Evolutionary conservation across 2,797 vertebrate genomes (phyloP).

Genomic region (Betta splendens): DNA sequence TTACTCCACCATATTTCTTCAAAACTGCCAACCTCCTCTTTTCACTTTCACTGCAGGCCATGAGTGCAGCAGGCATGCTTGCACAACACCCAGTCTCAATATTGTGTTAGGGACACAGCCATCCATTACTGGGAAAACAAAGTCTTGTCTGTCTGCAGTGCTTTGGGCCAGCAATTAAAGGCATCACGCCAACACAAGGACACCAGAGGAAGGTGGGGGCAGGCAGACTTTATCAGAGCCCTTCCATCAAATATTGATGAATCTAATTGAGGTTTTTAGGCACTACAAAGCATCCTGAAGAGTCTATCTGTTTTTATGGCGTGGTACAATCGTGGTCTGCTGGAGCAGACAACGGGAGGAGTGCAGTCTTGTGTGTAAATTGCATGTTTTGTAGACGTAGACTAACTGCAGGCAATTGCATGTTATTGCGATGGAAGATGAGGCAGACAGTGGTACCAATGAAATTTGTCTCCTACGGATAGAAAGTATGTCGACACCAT

Average conservation of each 20-base stretch:
- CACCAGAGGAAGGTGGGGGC: constrained; percentile 40
- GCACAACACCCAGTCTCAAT: constrained; percentile 74
- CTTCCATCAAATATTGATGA: constrained; percentile 83
- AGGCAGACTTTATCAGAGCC: constrained; percentile 67
- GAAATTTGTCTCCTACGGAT: constrained; percentile 40
- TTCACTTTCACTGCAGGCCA: constrained; percentile 43
- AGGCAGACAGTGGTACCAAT: constrained; percentile 63
- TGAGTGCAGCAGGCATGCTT: constrained; percentile 55
- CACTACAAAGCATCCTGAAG: constrained; percentile 75
- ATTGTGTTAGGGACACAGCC: constrained; percentile 76
- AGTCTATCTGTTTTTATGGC: constrained; percentile 66
- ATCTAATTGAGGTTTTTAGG: constrained; percentile 84
- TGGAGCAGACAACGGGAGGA: constrained; percentile 48
- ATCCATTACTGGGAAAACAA: constrained; percentile 84
- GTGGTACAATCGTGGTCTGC: constrained; percentile 52
- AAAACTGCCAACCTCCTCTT: constrained; percentile 13
- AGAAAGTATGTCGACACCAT: constrained; percentile 55
- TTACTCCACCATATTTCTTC: constrained; percentile 25
- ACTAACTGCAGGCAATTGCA: constrained; percentile 75
- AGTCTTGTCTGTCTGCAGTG: constrained; percentile 80
- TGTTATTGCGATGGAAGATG: constrained; percentile 67
- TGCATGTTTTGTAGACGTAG: constrained; percentile 70
- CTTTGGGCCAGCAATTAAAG: constrained; percentile 86
- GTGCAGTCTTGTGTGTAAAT: constrained; percentile 73
- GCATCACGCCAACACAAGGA: constrained; percentile 72